A percentile compares a stretch with the other conserved stretches of the same genome.
Conservation (phyloP, 2,113 vertebrate genomes). For the Sigmodon hispidus region DNA sequence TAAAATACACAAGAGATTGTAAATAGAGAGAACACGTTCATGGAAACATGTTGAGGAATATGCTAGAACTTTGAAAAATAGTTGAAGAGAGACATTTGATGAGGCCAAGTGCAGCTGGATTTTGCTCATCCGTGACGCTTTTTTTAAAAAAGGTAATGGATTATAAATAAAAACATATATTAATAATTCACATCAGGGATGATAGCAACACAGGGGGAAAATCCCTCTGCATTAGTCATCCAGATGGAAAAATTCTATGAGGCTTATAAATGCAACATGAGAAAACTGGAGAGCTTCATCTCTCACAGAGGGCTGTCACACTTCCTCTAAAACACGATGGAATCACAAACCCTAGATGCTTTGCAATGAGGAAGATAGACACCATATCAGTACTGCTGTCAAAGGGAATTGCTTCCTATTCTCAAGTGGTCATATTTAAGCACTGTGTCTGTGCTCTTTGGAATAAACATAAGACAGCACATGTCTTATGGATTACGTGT, state of each 20-base stretch:
- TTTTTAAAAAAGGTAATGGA: conserved; percentile 69
- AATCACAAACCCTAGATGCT: conserved; percentile 58
- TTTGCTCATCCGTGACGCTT: conserved; percentile 64
- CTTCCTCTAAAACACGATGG: conserved; percentile 48
- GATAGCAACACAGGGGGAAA: conserved; percentile 51
- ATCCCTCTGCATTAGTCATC: conserved; percentile 68
- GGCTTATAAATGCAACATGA: conserved; percentile 45
- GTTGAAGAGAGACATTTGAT: conserved; percentile 47
- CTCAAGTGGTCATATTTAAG: background rate
- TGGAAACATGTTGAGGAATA: conserved; percentile 68
- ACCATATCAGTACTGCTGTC: conserved; percentile 7
- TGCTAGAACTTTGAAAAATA: conserved; percentile 66
- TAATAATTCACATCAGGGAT: conserved; percentile 68
- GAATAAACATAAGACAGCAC: background rate
- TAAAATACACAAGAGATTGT: conserved; percentile 71
- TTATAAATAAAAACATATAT: conserved; percentile 74
- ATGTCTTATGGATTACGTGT: background rate
- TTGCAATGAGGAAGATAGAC: conserved; percentile 32
- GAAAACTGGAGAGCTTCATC: conserved; percentile 38
- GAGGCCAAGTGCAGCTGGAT: conserved; percentile 72
- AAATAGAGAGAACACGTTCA: conserved; percentile 68
- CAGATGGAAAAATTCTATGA: conserved; percentile 65
- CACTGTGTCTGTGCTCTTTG: background rate
- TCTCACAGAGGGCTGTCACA: conserved; percentile 51
- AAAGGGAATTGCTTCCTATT: background rate